Evolutionary conservation across 1,140 invertebrate genomes (phyloP), one percentile per base, ranked within the genome.

Genomic region (Cydia strobilella): DNA sequence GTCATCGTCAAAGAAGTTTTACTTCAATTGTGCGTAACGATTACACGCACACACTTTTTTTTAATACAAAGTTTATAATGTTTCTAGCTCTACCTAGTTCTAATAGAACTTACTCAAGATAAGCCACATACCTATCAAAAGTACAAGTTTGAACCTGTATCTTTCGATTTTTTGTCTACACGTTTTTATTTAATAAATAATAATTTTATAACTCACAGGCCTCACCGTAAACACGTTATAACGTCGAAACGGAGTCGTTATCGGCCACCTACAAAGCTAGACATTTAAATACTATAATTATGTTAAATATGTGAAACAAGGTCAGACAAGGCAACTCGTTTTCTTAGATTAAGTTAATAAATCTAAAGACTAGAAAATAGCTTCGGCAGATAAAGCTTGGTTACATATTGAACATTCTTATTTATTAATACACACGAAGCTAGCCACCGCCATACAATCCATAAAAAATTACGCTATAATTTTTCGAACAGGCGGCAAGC

Each of bases 121-220:
- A 20, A 39, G 35, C 31, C 31, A 63, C 62, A 63, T 20, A 23
- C 18, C 18, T 20, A 63, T 63, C 42, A 7, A 54, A 5, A 54
- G 3, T 18, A n/a, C 51, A 54, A 54, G 51, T 54, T 18, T n/a
- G 4, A 54, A 54, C 51, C n/a, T 54, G 42, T 45, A 45, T 45
- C 12, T 45, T 4, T n/a, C 63, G 5, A 66, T 39, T 66, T 27
- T 66, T 35, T 23, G 54, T 63, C 10, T 63, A 54, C 63, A 66
- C 13, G 63, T 66, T 69, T 69, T 69, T 69, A 35, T 35, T 69
- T 42, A 69, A 27, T 39, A n/a, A 9, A 39, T 69, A 6, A 31
- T 31, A 3, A 31, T 31, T 31, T 69, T 69, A 69, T 69, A 35
- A 39, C 31, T 69, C 65, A 35, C 65, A 5, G 10, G 31, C 27